Base-by-base conservation (phyloP, 2,797 vertebrate genomes). In the Malurus splendens region DNA sequence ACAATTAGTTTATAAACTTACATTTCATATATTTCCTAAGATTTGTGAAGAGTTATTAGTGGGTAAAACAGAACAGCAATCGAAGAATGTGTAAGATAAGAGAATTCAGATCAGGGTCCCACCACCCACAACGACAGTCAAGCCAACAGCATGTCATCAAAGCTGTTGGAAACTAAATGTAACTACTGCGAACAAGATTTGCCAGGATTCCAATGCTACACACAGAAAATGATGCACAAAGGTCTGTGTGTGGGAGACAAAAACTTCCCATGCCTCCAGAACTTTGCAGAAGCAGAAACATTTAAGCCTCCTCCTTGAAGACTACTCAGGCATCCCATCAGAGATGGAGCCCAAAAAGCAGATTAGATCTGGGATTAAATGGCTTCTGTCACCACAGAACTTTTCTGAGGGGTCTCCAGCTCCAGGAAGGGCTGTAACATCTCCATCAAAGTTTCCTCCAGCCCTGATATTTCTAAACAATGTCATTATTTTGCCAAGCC, bases 81-180 rank as follows among this genome's bases (percentile, higher is more conserved):
- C 84, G 86, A 90, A 85, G 73, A 89, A 65, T 50, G 50, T 33
- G 15, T 64, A 87, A 90, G 48, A 82, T 28, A 56, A 56, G 18
- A 91, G 57, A 82, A 90, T 45, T 80, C 80, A 93, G 86, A 94
- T 82, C 82, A 93, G 71, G 86, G 73, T 81, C 67, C 92, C 82
- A 80, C 72, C 70, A 85, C 81, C 75, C 88, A 88, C 82, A 75
- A 83, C 8, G 39, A 88, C 2, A 92, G 67, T 59, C 61, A 83
- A 88, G 78, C 57, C 83, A 93, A 82, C 47, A 93, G 61, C 36
- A 92, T 66, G 64, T 70, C 79, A 93, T 60, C 73, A 92, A 92
- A 89, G 72, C 48, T 82, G 59, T 38, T 87, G 73, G 65, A 91
- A 86, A 87, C 30, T 65, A 87, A 73, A 84, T 55, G 61, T 44